Evolutionary conservation across 2,113 vertebrate genomes (phyloP).

Genomic region (Chloropsis cyanopogon): DNA sequence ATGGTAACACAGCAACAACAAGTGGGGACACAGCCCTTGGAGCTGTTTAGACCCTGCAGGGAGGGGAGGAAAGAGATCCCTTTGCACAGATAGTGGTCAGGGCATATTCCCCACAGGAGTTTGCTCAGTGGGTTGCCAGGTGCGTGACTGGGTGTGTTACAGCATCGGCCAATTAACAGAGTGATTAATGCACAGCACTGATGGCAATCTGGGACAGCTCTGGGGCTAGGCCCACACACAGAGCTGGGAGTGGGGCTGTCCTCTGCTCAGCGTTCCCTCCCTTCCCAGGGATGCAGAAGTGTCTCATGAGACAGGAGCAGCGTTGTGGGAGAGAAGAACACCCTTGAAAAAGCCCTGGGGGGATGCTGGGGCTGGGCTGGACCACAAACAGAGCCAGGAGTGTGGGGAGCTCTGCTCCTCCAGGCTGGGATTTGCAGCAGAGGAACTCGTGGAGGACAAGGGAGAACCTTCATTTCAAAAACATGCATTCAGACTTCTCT

Average conservation of each 20-base stretch:
- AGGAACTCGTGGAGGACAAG: neutral
- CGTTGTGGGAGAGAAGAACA: fast-evolving
- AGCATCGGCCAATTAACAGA: neutral
- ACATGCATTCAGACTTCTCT: fast-evolving
- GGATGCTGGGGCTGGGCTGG: neutral
- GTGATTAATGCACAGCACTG: neutral
- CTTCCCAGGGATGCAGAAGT: neutral
- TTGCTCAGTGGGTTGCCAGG: neutral
- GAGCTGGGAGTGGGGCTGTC: neutral
- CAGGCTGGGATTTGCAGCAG: neutral
- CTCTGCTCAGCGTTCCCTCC: neutral
- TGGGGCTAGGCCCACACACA: neutral
- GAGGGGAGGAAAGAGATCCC: neutral
- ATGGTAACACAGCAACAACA: neutral
- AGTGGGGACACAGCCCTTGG: fast-evolving
- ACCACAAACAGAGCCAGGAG: no score
- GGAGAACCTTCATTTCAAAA: neutral
- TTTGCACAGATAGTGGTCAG: fast-evolving
- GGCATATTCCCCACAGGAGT: fast-evolving
- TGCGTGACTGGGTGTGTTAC: fast-evolving
- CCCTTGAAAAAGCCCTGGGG: neutral
- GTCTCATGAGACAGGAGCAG: neutral
- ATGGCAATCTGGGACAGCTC: neutral
- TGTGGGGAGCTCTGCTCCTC: neutral
- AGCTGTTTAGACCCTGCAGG: fast-evolving